These are phyloP conservation scores for Oscheius sp. DNA, from an alignment of 2,888 invertebrate genomes.

Conservation along the genomic window DNA sequence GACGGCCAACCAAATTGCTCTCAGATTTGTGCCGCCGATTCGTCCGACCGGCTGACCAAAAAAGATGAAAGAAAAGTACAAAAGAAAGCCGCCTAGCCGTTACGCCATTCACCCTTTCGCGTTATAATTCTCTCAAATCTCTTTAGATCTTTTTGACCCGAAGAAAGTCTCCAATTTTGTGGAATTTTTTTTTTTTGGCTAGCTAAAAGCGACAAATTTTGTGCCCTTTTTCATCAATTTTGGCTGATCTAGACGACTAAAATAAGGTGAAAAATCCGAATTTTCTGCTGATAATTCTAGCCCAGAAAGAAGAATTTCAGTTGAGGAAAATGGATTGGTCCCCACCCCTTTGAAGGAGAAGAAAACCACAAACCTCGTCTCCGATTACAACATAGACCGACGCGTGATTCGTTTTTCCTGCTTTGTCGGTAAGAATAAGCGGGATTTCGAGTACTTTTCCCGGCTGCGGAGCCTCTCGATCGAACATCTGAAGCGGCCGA, in stretches of 20 bases:
- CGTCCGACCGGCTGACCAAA: not conserved
- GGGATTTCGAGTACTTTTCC: conserved; percentile 84
- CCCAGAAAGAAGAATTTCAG: too few species aligned
- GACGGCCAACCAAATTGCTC: conserved; percentile 37
- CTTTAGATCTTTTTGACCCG: too few species aligned
- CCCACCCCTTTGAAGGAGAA: not conserved
- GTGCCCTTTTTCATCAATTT: too few species aligned
- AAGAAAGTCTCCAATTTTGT: too few species aligned
- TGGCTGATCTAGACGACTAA: too few species aligned
- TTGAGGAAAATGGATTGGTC: too few species aligned
- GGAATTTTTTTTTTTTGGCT: too few species aligned
- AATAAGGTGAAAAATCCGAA: too few species aligned
- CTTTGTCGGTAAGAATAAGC: conserved; percentile 95
- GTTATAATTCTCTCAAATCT: too few species aligned
- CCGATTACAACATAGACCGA: conserved; percentile 84
- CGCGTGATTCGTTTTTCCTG: conserved; percentile 75
- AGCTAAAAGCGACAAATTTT: too few species aligned
- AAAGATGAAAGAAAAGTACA: not conserved
- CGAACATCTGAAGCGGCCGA: conserved; percentile 79
- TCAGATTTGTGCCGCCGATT: conserved; percentile 6
- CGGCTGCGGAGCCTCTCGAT: conserved; percentile 61
- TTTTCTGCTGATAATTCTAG: too few species aligned
- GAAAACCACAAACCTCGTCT: conserved; percentile 77
- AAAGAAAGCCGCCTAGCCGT: conserved; percentile 6
- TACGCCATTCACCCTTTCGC: too few species aligned